These are phyloP conservation scores for Dallia pectoralis DNA, from an alignment of 2,797 vertebrate genomes.

Conservation along the genomic window DNA sequence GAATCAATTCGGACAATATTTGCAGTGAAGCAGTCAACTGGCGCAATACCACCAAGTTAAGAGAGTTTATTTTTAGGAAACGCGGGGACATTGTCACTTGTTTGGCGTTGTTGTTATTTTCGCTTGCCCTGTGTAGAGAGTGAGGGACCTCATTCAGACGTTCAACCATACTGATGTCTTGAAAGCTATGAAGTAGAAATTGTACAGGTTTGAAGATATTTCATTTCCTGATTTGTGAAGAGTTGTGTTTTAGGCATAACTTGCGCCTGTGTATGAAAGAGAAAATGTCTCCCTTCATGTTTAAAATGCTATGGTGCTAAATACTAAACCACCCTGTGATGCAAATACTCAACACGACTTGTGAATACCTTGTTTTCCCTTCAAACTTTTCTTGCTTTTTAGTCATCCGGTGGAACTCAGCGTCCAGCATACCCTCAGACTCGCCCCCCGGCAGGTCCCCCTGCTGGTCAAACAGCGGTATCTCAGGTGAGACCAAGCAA, in stretches of 20 bases:
- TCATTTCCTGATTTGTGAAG: not conserved
- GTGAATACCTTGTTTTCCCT: not conserved
- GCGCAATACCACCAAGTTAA: too few relatives aligned
- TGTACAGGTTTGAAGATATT: not conserved
- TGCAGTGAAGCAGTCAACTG: too few relatives aligned
- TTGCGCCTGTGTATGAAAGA: not conserved
- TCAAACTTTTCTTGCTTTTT: not conserved
- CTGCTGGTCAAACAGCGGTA: not conserved
- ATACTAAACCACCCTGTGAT: not conserved
- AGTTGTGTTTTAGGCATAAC: not conserved
- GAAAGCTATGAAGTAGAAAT: not conserved
- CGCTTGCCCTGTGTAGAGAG: too few relatives aligned
- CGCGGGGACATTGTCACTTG: too few relatives aligned
- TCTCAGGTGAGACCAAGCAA: constrained; percentile 51
- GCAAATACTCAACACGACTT: not conserved
- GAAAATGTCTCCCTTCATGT: not conserved
- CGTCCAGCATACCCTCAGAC: constrained; percentile 63
- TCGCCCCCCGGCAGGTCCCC: constrained; percentile 51
- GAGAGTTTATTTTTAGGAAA: too few relatives aligned
- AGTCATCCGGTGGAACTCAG: constrained; percentile 45
- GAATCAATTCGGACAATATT: too few relatives aligned
- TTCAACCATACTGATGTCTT: too few relatives aligned
- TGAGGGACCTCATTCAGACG: too few relatives aligned
- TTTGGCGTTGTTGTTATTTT: too few relatives aligned
- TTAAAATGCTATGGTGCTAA: not conserved